phyloP scores from a whole-genome alignment of 2,888 invertebrate genomes.

The Agrochola circellaris region DNA sequence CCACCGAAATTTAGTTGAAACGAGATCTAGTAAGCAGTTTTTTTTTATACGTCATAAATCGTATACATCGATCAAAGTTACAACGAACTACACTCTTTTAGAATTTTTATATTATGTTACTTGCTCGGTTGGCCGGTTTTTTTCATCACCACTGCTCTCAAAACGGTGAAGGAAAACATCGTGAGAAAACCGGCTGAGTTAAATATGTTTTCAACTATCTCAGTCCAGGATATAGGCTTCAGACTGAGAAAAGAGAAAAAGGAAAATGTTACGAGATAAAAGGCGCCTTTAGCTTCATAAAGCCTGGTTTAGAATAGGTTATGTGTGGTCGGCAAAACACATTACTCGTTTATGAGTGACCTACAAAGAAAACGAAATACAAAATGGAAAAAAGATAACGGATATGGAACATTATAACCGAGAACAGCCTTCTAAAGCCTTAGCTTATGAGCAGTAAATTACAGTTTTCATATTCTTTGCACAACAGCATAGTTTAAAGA shows the following conservation, averaged over 20 bases:
- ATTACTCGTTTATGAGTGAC: constrained; percentile 36
- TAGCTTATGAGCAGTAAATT: constrained; percentile 21
- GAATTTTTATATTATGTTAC: no score
- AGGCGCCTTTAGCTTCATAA: constrained; percentile 19
- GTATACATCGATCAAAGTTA: no score
- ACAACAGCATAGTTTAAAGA: constrained; percentile 22
- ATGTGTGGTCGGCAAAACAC: constrained; percentile 10
- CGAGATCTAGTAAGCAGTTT: no score
- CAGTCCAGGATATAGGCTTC: background rate
- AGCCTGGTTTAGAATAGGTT: constrained; percentile 22
- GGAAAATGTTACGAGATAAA: constrained; percentile 28
- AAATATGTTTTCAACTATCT: background rate
- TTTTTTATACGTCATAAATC: no score
- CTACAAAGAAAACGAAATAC: constrained; percentile 13
- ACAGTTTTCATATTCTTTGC: constrained; percentile 24
- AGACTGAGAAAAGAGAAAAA: background rate
- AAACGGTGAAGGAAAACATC: background rate
- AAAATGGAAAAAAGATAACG: constrained; percentile 13
- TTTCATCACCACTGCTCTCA: background rate
- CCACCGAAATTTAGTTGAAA: no score
- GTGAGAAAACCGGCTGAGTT: background rate
- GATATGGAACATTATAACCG: constrained; percentile 2
- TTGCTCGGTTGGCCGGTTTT: no score
- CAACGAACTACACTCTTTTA: no score
- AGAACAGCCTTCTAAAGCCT: constrained; percentile 7